Base-by-base conservation (phyloP, 2,113 vertebrate species). In the Catagonus wagneri region DNA sequence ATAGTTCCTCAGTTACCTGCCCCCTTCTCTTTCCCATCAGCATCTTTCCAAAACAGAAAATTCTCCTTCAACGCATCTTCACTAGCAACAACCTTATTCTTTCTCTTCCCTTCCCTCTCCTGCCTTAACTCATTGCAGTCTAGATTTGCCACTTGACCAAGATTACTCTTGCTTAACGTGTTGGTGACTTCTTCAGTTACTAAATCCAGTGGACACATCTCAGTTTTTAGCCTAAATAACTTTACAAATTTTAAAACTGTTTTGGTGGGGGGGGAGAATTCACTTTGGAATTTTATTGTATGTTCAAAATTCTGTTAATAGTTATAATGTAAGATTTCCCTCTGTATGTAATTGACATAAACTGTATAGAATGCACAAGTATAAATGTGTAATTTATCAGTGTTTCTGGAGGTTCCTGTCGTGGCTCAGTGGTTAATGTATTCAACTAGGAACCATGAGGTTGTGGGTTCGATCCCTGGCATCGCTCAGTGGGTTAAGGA, bases 291-390 rank as follows among this genome's bases (percentile, higher is more conserved):
- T 93, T 92, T 92, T 97, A 89, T 80, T 92, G 20, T 29, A 19
- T 56, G 76, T 93, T 94, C 74, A 95, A 91, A 93, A 83, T 27
- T 91, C 80, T 87, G 9, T 76, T 85, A 69, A n/a, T 90, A 68
- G 36, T 72, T 95, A 88, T 83, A 76, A 90, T 32, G 93, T 75
- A 72, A 60, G 16, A 54, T 81, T 84, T 92, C 9, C 34, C 16
- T 90, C 50, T 44, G 60, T 95, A 68, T 78, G 68, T 74, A 74
- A 29, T 61, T 63, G 93, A 94, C 65, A 85, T 91, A 86, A 96
- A 91, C 44, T 80, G 44, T 93, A 97, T 69, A 94, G 72, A 91
- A 94, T 96, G 58, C 20, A 87, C 44, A 91, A 44, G 93, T 91
- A 92, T 89, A 96, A 94, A 95, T n/a, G 20, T 58, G 17, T 71